Evolutionary conservation across 2,888 invertebrate genomes (phyloP).

Genomic region (Eugnorisma glareosa): DNA sequence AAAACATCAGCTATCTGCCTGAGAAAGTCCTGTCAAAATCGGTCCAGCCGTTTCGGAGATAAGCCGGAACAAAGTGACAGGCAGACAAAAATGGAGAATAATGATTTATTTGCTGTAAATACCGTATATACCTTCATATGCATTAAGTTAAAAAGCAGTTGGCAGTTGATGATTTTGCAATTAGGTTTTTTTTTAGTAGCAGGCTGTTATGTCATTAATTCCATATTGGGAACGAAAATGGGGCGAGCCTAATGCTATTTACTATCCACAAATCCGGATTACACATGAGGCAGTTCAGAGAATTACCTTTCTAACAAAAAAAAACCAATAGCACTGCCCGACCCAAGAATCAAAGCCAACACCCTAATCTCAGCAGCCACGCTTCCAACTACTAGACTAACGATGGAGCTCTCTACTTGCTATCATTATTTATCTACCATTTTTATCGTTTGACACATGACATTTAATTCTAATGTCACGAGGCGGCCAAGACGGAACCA

Average conservation of each 20-base stretch:
- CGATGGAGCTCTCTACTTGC: background rate
- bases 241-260: background rate
- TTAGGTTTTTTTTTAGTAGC: too few species aligned
- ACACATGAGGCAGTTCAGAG: background rate
- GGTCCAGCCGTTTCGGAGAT: too few species aligned
- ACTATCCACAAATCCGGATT: background rate
- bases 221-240: too few species aligned
- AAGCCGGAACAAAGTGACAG: too few species aligned
- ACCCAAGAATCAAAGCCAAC: background rate
- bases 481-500: conserved; percentile 11
- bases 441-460: conserved; percentile 5
- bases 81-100: too few species aligned
- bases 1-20: too few species aligned
- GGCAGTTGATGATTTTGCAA: too few species aligned
- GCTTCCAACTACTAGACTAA: background rate
- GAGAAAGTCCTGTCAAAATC: too few species aligned
- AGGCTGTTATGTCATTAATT: too few species aligned
- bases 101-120: too few species aligned
- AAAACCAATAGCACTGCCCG: accelerated
- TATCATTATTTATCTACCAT: conserved; percentile 9
- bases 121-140: too few species aligned
- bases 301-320: background rate
- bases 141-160: too few species aligned
- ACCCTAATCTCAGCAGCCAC: background rate
- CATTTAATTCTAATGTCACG: conserved; percentile 12